Evolutionary conservation across 2,113 vertebrate genomes (phyloP).

Genomic region (Mungos mungo): DNA sequence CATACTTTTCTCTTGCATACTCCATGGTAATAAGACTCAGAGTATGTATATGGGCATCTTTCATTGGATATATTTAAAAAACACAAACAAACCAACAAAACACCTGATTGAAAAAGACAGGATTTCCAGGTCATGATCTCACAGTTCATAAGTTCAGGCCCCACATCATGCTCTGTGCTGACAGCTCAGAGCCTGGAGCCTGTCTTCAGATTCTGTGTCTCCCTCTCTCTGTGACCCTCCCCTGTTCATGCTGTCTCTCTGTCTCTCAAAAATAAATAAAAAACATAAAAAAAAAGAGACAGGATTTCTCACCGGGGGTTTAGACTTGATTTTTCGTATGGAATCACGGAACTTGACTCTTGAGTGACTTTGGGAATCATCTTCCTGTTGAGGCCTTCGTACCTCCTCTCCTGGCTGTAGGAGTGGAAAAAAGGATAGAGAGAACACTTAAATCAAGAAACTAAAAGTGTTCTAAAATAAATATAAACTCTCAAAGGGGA

Average conservation of each 20-base stretch:
- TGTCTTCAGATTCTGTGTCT: too few species aligned
- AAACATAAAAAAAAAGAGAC: neutral
- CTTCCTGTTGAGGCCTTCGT: constrained; percentile 58
- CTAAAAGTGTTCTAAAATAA: neutral
- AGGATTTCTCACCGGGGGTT: constrained; percentile 79
- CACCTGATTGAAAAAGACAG: neutral
- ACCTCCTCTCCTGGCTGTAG: constrained; percentile 68
- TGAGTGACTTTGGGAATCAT: constrained; percentile 65
- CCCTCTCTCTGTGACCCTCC: too few species aligned
- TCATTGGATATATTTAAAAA: neutral
- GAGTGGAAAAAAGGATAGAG: neutral
- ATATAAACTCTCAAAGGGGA: neutral
- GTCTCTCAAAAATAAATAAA: neutral
- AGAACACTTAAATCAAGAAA: neutral
- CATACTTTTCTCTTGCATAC: neutral
- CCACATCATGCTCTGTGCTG: too few species aligned
- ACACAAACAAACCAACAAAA: neutral
- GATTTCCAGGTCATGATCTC: constrained; percentile 32
- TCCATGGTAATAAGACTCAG: neutral
- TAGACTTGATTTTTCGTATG: constrained; percentile 80
- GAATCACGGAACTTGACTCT: constrained; percentile 82
- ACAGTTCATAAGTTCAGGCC: too few species aligned
- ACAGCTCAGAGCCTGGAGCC: too few species aligned
- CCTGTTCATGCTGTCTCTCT: too few species aligned
- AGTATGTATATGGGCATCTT: neutral